Evolutionary conservation across 2,888 invertebrate genomes (phyloP), one percentile per base, ranked within the genome.

Genomic region (Xanthostigma xanthostigma): DNA sequence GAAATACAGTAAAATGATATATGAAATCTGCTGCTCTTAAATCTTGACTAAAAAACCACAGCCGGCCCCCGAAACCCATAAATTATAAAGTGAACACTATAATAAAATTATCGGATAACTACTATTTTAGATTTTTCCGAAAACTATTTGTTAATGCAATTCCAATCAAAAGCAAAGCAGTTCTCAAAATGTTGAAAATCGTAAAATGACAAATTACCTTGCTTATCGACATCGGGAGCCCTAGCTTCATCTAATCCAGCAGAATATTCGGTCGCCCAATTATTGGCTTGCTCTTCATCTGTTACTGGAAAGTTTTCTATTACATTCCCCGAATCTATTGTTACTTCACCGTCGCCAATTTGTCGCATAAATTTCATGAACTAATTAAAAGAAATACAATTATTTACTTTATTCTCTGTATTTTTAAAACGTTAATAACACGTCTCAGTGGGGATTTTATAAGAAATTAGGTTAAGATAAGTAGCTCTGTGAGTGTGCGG

Each of bases 331-430:
- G 66, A 65, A 55, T 76, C 74, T 41, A 81, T 63, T 51, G 74
- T 70, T 45, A 75, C 64, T 54, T 81, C 79, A 40, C 79, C 80
- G 58, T 80, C 76, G 61, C 81, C 80, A 50, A 85, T 78, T 67
- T 79, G 80, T 60, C 80, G 78, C 79, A 90, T 87, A 62, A 88
- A 89, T 60, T 80, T 82, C 81, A 88, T 83, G 60, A 90, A 89
- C 74, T 87, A 74, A 41, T 62, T 27, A 27, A 58, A 51, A 48
- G 43, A 44, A 42, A 46, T 44, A 46, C 45, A 42, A 36, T 39
- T 38, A 33, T 46, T 36, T 36, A 41, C n/a, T 10, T 17, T 27
- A 27, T 27, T 6, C 6, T 27, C 27, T 27, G 27, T 6, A 27
- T 27, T 5, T 5, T 27, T 6, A 27, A 27, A 27, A 5, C 3